Base-by-base conservation (phyloP, 2,888 invertebrate species). In the Cabera pusaria region DNA sequence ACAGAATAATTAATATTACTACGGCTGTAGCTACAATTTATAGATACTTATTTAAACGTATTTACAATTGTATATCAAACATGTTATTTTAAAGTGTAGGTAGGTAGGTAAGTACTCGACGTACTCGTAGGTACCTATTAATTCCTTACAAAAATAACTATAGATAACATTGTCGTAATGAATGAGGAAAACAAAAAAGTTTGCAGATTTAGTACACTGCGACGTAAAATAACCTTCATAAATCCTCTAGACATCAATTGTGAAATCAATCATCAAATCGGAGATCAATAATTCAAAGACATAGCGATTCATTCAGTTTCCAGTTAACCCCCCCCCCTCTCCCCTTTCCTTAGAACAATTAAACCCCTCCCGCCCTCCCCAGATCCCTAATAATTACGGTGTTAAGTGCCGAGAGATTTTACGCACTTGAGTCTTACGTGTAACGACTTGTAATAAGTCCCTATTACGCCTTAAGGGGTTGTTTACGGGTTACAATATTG, bases 371-470 rank as follows among this genome's bases (percentile, higher is more conserved):
- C 56, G 60, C 48, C 52, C 43, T 53, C 52, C 43, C 27, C 47
- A 35, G 57, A 56, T 56, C 56, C 64, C 64, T 60, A 27, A 78
- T 84, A 83, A 86, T 86, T 82, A 81, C 84, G 66, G 67, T 65
- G 72, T 80, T 76, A 78, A 63, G 63, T 60, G 63, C 61, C 64
- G 58, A 51, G 71, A 61, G 86, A 85, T 84, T 86, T 87, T 77
- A 83, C 84, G 79, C 72, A 74, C 79, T 78, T 52, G 51, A 53
- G 54, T 66, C 68, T 69, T 66, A 49, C 55, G 61, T 59, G 60
- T 64, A 59, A 65, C 49, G 23, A 61, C 59, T 51, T 63, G 72
- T 73, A 72, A 76, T 73, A 68, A 68, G 59, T 65, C 64, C 47
- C 37, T 48, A 63, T 64, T 66, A 68, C 58, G 55, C 32, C 46